phyloP scores from a whole-genome alignment of 2,888 invertebrate species.

The Mechanitis messenoides region DNA sequence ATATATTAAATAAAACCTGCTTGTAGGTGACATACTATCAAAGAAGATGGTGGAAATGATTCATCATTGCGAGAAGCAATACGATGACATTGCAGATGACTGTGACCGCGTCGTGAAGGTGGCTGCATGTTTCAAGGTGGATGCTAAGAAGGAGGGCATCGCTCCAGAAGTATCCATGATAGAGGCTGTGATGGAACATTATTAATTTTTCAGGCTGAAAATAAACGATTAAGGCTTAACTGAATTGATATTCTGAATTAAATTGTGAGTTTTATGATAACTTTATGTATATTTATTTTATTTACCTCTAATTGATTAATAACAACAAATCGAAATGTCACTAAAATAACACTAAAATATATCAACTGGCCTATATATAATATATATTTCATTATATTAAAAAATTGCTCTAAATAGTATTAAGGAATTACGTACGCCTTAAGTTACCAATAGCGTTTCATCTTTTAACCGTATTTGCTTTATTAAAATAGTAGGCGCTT shows the following conservation, averaged over 20 bases:
- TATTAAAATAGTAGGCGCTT: neutral
- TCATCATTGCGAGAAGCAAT: conserved; percentile 64
- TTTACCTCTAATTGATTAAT: too few species aligned
- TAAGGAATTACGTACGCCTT: neutral
- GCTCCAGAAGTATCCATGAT: conserved; percentile 68
- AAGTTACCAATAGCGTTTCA: neutral
- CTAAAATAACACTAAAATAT: too few species aligned
- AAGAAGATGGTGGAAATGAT: conserved; percentile 57
- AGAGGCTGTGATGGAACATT: conserved; percentile 63
- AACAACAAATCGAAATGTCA: too few species aligned
- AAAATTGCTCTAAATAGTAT: neutral
- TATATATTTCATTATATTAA: too few species aligned
- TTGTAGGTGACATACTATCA: conserved; percentile 56
- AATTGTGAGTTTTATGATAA: too few species aligned
- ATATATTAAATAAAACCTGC: neutral
- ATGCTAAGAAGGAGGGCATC: conserved; percentile 55
- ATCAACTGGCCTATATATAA: too few species aligned
- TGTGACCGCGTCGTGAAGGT: conserved; percentile 63
- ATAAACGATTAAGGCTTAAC: neutral
- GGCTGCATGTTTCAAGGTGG: conserved; percentile 63
- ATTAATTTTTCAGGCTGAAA: conserved; percentile 31
- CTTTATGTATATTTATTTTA: too few species aligned
- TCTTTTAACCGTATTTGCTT: neutral
- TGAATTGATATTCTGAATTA: neutral
- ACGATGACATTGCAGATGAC: conserved; percentile 53